These are phyloP conservation scores for Brachystomella parvula DNA, from an alignment of 1,140 invertebrate species.

Conservation along the genomic window DNA sequence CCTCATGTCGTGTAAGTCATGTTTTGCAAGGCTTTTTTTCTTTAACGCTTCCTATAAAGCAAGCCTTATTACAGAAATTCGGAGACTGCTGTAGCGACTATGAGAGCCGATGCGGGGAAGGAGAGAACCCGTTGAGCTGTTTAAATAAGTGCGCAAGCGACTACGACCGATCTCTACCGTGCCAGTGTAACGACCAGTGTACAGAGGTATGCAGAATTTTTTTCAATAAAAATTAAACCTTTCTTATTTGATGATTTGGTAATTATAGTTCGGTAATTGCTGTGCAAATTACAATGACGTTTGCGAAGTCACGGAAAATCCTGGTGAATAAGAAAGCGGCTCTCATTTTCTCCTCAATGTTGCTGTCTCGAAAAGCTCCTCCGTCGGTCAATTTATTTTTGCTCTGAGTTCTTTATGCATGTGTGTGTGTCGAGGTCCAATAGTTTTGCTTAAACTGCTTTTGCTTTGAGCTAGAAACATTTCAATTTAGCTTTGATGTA, in stretches of 20 bases:
- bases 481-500: not conserved
- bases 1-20: not conserved
- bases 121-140: not conserved
- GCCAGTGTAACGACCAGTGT: not conserved
- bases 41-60: not conserved
- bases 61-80: too few relatives aligned
- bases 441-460: not conserved
- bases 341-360: not conserved
- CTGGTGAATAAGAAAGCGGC: not conserved
- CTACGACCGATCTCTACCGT: not conserved
- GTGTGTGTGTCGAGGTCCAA: not conserved
- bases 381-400: not conserved
- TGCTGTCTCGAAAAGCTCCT: not conserved
- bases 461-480: not conserved
- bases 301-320: not conserved
- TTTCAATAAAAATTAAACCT: not conserved
- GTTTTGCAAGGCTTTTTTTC: not conserved
- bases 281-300: constrained; percentile 5
- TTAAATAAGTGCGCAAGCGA: not conserved
- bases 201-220: not conserved
- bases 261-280: not conserved
- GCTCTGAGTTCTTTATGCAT: not conserved
- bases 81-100: constrained; percentile 29
- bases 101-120: not conserved
- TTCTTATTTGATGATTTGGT: not conserved